Conservation (phyloP, 2,888 invertebrate species). For the Trissoscelio sp. region DNA sequence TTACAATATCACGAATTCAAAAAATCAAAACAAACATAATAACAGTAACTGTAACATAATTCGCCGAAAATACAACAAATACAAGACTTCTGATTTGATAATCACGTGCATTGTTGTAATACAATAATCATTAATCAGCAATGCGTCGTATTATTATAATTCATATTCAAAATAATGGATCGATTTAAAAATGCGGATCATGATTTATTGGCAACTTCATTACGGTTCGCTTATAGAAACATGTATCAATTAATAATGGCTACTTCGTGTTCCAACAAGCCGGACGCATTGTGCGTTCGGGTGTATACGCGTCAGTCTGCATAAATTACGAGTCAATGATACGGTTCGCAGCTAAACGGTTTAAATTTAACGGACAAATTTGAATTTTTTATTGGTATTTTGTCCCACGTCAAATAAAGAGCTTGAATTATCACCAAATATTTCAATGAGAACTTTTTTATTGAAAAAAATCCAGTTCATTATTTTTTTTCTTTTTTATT, state of each 20-base stretch:
- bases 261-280: constrained; percentile 19
- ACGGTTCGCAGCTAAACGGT: constrained; percentile 1
- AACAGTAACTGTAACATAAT: too few species aligned
- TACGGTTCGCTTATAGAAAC: constrained; percentile 52
- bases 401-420: background rate
- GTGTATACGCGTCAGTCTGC: constrained; percentile 28
- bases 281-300: constrained; percentile 15
- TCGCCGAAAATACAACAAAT: too few species aligned
- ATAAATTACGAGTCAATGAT: constrained; percentile 47
- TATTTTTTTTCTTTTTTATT: background rate
- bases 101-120: too few species aligned
- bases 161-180: constrained; percentile 23
- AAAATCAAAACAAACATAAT: too few species aligned
- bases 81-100: too few species aligned
- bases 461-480: background rate
- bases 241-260: constrained; percentile 55
- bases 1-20: too few species aligned
- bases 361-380: background rate
- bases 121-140: too few species aligned
- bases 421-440: background rate
- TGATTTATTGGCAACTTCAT: constrained; percentile 59
- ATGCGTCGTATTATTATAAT: too few species aligned
- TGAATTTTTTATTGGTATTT: background rate
- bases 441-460: background rate
- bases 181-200: constrained; percentile 25